Percentiles rank a stretch among this genome's conserved stretches.
Evolutionary conservation across 2,797 vertebrate genomes (phyloP).

Genomic region (Coreius guichenoti): DNA sequence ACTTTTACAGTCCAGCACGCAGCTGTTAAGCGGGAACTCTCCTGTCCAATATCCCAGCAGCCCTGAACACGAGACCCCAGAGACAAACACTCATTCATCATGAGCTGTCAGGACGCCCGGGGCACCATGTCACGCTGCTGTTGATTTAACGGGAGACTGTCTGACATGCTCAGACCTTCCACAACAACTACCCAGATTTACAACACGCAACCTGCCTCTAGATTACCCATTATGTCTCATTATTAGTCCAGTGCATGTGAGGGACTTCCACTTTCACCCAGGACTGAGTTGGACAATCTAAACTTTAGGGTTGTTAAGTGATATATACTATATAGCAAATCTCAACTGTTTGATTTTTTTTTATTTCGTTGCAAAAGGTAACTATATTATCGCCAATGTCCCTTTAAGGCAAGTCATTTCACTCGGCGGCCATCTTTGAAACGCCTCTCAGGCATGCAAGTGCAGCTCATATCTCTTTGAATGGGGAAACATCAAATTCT

Average conservation of each 20-base stretch:
- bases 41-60: slow-evolving; percentile 52
- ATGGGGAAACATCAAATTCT: no score
- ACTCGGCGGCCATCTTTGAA: no score
- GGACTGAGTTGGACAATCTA: slow-evolving; percentile 10
- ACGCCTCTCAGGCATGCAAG: no score
- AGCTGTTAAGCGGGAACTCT: slow-evolving; percentile 60
- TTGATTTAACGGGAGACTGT: slow-evolving; percentile 56
- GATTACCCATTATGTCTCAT: slow-evolving; percentile 51
- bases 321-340: not conserved
- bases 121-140: slow-evolving; percentile 47
- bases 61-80: slow-evolving; percentile 56
- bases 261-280: slow-evolving; percentile 36
- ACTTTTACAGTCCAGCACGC: slow-evolving; percentile 20
- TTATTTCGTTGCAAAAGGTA: not conserved
- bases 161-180: slow-evolving; percentile 57
- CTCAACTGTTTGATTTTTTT: not conserved
- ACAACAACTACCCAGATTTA: slow-evolving; percentile 60
- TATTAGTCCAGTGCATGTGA: not conserved
- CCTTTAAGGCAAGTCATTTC: no score
- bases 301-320: not conserved
- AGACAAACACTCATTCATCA: slow-evolving; percentile 63
- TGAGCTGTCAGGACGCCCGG: slow-evolving; percentile 51
- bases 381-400: no score
- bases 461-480: no score
- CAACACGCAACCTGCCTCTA: slow-evolving; percentile 52